Conservation (phyloP, 2,888 invertebrate genomes). For the Carterocephalus palaemon region DNA sequence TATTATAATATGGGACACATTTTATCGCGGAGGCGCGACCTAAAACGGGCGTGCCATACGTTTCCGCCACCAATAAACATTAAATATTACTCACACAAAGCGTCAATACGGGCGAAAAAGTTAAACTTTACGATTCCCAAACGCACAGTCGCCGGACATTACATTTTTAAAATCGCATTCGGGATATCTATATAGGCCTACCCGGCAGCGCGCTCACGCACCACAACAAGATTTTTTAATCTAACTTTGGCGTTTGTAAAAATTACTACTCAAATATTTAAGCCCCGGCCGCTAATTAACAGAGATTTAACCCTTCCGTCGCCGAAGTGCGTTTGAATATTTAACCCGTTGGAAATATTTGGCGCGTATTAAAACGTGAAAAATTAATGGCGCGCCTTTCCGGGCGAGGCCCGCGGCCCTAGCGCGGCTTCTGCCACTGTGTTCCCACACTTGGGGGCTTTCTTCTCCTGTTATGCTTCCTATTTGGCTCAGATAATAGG, state of each 20-base stretch:
- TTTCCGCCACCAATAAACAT: conserved; percentile 64
- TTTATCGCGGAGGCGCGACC: conserved; percentile 53
- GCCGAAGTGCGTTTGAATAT: conserved; percentile 71
- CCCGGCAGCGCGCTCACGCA: conserved; percentile 48
- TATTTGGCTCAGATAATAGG: too few species aligned
- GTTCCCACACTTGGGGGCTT: conserved; percentile 1
- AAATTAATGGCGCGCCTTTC: conserved; percentile 66
- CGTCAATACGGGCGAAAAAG: conserved; percentile 65
- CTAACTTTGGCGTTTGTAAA: conserved; percentile 79
- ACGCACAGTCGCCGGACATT: conserved; percentile 61
- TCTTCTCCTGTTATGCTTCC: too few species aligned
- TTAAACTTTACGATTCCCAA: conserved; percentile 69
- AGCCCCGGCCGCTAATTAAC: conserved; percentile 72
- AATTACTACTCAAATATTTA: conserved; percentile 79
- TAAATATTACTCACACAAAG: conserved; percentile 64
- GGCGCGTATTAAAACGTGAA: conserved; percentile 78
- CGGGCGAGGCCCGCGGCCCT: conserved; percentile 25
- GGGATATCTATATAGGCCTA: conserved; percentile 70
- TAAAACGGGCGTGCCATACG: conserved; percentile 37
- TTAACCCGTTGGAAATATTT: conserved; percentile 75
- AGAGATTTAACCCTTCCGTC: conserved; percentile 79
- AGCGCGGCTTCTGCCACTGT: too few species aligned
- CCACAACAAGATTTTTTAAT: conserved; percentile 74
- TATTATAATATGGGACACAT: conserved; percentile 49
- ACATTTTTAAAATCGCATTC: conserved; percentile 75